Percentiles rank a stretch among this genome's conserved stretches.
These are phyloP conservation scores for Syngnathus acus DNA, from an alignment of 2,797 vertebrate species.

Conservation along the genomic window DNA sequence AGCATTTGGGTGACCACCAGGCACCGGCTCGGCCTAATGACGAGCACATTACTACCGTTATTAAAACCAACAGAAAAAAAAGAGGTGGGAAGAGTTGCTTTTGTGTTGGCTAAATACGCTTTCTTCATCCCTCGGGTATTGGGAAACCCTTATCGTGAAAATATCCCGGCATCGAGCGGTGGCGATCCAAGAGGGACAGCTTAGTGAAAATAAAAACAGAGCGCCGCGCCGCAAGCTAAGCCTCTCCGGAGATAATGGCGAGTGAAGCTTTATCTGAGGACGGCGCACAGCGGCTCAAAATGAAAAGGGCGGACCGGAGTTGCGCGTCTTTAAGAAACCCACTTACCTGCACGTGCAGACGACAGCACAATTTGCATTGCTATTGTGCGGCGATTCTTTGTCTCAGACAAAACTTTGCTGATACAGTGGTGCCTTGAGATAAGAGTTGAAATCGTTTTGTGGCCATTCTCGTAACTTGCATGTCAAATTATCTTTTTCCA, in stretches of 20 bases:
- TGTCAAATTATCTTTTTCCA: background rate
- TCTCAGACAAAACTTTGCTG: constrained; percentile 36
- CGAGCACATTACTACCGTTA: constrained; percentile 60
- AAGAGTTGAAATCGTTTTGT: background rate
- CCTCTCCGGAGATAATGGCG: constrained; percentile 72
- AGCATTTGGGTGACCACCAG: constrained; percentile 62
- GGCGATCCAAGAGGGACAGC: constrained; percentile 70
- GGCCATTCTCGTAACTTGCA: background rate
- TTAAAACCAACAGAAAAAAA: constrained; percentile 61
- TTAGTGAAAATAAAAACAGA: constrained; percentile 78
- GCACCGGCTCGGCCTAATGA: constrained; percentile 56
- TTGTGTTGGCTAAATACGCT: constrained; percentile 70
- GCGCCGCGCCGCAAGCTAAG: constrained; percentile 65
- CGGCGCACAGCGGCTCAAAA: constrained; percentile 53
- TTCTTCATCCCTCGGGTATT: constrained; percentile 70
- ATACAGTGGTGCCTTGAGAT: background rate
- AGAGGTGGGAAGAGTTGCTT: constrained; percentile 63
- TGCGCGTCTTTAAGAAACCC: constrained; percentile 52
- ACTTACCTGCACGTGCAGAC: constrained; percentile 60
- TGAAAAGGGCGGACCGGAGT: constrained; percentile 41
- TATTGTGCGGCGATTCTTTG: constrained; percentile 47
- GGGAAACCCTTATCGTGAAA: constrained; percentile 71
- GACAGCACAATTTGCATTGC: constrained; percentile 38
- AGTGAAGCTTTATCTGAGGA: constrained; percentile 64
- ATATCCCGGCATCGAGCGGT: constrained; percentile 66